Conservation (phyloP, 2,113 vertebrate genomes). For the Ariopsis seemanni region DNA sequence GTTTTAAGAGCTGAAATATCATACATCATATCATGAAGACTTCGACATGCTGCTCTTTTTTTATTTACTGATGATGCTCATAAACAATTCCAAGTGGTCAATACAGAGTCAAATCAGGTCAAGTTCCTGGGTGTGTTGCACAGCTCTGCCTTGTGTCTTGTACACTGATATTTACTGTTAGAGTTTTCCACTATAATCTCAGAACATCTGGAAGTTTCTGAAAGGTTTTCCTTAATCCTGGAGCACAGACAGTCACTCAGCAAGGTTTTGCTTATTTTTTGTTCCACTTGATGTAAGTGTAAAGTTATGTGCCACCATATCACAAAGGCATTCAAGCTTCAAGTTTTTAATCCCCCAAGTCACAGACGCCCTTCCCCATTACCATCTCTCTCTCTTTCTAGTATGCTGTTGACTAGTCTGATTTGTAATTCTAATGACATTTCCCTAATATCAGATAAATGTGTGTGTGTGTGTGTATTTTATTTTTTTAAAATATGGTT, state of each 20-base stretch:
- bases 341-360: constrained; percentile 63
- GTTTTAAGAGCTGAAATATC: background rate
- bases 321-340: constrained; percentile 51
- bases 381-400: constrained; percentile 51
- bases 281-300: constrained; percentile 19
- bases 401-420: constrained; percentile 57
- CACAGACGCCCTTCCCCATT: constrained; percentile 54
- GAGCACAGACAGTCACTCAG: background rate
- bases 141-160: background rate
- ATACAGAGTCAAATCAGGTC: background rate
- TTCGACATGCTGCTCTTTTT: background rate
- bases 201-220: background rate
- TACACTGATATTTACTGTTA: background rate
- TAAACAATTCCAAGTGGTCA: background rate
- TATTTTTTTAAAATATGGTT: constrained; percentile 59
- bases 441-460: constrained; percentile 57
- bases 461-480: constrained; percentile 22
- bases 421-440: constrained; percentile 65
- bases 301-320: constrained; percentile 26
- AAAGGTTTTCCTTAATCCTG: background rate
- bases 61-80: background rate
- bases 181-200: background rate
- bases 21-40: constrained; percentile 2
- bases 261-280: background rate
- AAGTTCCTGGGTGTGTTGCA: background rate